A percentile compares a stretch with the other conserved stretches of the same genome.
phyloP scores from a whole-genome alignment of 2,888 invertebrate species.

The Erebia ligea region DNA sequence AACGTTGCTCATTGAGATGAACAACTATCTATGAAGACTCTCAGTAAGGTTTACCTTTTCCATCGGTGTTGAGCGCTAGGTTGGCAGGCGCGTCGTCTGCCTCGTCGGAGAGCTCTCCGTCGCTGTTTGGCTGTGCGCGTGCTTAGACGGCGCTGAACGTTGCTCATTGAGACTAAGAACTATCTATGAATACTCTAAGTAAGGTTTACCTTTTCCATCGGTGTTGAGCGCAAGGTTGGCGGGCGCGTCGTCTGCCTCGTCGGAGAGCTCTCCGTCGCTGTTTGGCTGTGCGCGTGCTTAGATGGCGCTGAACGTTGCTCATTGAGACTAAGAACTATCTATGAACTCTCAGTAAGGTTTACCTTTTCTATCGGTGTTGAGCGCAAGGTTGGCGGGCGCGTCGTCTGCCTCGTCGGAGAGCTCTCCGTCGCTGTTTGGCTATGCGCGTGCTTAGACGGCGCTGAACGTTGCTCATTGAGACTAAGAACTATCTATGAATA shows the following conservation, averaged over 20 bases:
- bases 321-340: constrained; percentile 39
- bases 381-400: constrained; percentile 59
- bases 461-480: constrained; percentile 72
- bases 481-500: not conserved
- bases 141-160: too few relatives aligned
- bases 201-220: not conserved
- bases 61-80: too few relatives aligned
- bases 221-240: constrained; percentile 54
- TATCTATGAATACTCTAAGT: not conserved
- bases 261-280: constrained; percentile 77
- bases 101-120: constrained; percentile 75
- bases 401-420: constrained; percentile 71
- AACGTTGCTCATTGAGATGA: not conserved
- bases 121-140: constrained; percentile 64
- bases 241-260: constrained; percentile 66
- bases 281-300: constrained; percentile 74
- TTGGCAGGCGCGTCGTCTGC: constrained; percentile 33
- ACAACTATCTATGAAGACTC: not conserved
- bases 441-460: constrained; percentile 65
- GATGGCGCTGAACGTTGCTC: constrained; percentile 50
- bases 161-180: not conserved
- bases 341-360: constrained; percentile 30
- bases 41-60: not conserved
- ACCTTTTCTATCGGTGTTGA: constrained; percentile 61
- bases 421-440: constrained; percentile 79